Base-by-base conservation (phyloP, 2,797 vertebrate species). In the Iguana delicatissima region DNA sequence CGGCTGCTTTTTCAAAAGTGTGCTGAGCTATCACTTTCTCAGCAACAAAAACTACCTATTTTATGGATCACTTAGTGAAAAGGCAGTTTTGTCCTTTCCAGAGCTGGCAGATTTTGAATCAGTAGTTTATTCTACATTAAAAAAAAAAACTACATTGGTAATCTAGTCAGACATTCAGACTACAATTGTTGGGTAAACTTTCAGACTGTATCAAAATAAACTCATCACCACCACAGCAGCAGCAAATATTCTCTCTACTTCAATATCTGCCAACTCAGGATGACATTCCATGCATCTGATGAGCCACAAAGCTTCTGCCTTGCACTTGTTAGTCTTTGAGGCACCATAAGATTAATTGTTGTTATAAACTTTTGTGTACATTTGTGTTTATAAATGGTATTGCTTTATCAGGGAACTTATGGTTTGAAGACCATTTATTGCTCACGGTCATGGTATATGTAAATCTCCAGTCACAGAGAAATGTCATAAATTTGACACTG, bases 181-280 rank as follows among this genome's bases (percentile, higher is more conserved):
- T 14, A 85, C 62, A 76, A 93, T 87, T 10, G 59, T 81, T 67
- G 89, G 89, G 92, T 89, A 93, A 91, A 94, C 89, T 91, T 13
- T 12, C 12, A 64, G 69, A 86, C 74, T 57, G 18, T 82, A 88
- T 86, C 2, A 93, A 81, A 38, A 89, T 67, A 81, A 46, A 13
- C 12, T 69, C 29, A 32, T 13, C 29, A 69, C 67, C 67, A 69
- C 67, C 10, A 13, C 1, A 6, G 26, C 42, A 91, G 20, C 46
- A 26, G 77, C 46, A 79, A 80, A 80, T 50, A 80, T 16, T 86
- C 5, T 79, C 67, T 67, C 32, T 72, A 8, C 6, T 24, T n/a
- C 50, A 29, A 46, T 84, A 69, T 52, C 46, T 85, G 32, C 67
- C 67, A 69, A 32, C 26, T 55, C 69, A 50, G 46, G 55, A 42